Base-by-base conservation (phyloP, 2,888 invertebrate species). In the Polylopha cassiicola region DNA sequence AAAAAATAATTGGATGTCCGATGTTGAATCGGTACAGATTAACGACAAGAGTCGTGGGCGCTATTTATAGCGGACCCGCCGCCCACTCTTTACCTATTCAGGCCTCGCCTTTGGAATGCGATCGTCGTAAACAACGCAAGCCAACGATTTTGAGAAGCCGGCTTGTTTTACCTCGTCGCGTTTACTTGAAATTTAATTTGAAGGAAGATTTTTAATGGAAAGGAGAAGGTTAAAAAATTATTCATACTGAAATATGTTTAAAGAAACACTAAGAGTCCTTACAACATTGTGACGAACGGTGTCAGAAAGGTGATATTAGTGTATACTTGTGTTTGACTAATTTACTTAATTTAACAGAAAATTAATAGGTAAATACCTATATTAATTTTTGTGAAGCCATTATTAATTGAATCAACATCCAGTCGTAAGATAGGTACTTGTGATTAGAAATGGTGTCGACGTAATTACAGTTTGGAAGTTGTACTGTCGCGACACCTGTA, bases 391-490 rank as follows among this genome's bases (percentile, higher is more conserved):
- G n/a, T n/a, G n/a, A n/a, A n/a, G n/a, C n/a, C n/a, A n/a, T n/a
- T n/a, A n/a, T n/a, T n/a, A n/a, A n/a, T n/a, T n/a, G n/a, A n/a
- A n/a, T n/a, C n/a, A n/a, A n/a, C n/a, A n/a, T n/a, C n/a, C n/a
- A n/a, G n/a, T n/a, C n/a, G n/a, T n/a, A n/a, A n/a, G n/a, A n/a
- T n/a, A n/a, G n/a, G n/a, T n/a, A n/a, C n/a, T n/a, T n/a, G n/a
- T n/a, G 15, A 5, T 34, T 28, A 34, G 29, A 39, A 34, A 34
- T 29, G 14, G 29, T 15, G n/a, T 33, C 33, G 15, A 18, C 23
- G 23, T 23, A 33, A 39, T 39, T 28, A 17, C 13, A 8, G 2
- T 9, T 3, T 13, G 28, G n/a, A 28, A 16, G 8, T 11, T n/a
- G n/a, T n/a, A n/a, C n/a, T n/a, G n/a, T 6, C 20, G 13, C 8